Evolutionary conservation across 2,888 invertebrate genomes (phyloP).

Genomic region (Agrotis ipsilon): DNA sequence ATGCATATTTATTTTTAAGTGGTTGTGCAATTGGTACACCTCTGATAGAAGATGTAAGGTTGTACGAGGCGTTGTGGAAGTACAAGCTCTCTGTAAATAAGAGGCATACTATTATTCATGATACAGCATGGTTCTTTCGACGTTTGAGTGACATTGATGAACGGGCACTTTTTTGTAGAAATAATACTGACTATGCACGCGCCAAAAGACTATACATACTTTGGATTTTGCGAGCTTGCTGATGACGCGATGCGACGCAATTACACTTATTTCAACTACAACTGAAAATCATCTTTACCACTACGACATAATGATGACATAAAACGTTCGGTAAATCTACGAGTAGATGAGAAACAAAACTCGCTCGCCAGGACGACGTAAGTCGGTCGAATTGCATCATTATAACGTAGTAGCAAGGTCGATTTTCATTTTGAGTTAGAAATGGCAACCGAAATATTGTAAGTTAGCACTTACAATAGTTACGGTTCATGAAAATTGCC

Average conservation of each 20-base stretch:
- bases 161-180: not conserved
- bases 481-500: not conserved
- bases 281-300: too few species aligned
- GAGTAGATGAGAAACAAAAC: too few species aligned
- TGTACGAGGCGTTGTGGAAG: constrained; percentile 28
- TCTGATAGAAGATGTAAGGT: not conserved
- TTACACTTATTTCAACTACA: too few species aligned
- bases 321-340: too few species aligned
- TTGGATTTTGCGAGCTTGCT: constrained; percentile 12
- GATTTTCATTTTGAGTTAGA: too few species aligned
- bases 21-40: not conserved
- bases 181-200: not conserved
- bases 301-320: too few species aligned
- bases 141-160: not conserved
- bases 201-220: constrained; percentile 8
- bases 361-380: too few species aligned
- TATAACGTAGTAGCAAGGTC: too few species aligned
- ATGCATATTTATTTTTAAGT: constrained; percentile 22
- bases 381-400: too few species aligned
- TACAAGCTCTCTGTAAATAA: constrained; percentile 16
- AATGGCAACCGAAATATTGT: too few species aligned
- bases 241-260: too few species aligned
- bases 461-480: too few species aligned
- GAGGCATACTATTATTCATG: not conserved
- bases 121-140: not conserved